phyloP scores from a whole-genome alignment of 2,888 invertebrate species.

The Drosophila kokeensis region DNA sequence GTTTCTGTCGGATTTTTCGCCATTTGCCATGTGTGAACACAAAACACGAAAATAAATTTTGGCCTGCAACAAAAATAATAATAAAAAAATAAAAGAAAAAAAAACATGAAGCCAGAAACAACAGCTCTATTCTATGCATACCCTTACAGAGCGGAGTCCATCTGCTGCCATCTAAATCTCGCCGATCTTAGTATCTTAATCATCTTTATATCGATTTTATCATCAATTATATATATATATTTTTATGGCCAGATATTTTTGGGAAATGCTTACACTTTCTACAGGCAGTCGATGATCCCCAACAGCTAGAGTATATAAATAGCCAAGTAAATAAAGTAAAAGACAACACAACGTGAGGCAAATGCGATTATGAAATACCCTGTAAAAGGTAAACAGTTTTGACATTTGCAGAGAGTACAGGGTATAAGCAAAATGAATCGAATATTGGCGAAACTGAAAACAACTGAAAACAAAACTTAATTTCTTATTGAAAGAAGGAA shows the following conservation, averaged over 20 bases:
- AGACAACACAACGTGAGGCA: not conserved
- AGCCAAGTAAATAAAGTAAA: not conserved
- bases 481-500: accelerated
- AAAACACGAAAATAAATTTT: constrained; percentile 24
- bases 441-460: not conserved
- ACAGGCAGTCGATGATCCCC: not conserved
- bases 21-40: constrained; percentile 39
- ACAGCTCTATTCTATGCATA: not conserved
- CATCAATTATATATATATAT: not conserved
- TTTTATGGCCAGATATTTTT: not conserved
- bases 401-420: not conserved
- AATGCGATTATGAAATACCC: constrained; percentile 6
- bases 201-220: not conserved
- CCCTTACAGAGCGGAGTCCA: not conserved
- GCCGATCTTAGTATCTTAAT: not conserved
- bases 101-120: not conserved
- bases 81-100: not conserved
- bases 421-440: not conserved
- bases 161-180: not conserved
- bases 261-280: not conserved
- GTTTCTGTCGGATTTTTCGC: constrained; percentile 3
- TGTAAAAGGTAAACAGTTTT: not conserved
- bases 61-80: constrained; percentile 5
- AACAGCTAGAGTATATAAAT: constrained; percentile 7
- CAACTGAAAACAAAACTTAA: not conserved